phyloP scores from a whole-genome alignment of 2,797 vertebrate genomes.

The Poeciliopsis presidionis region DNA sequence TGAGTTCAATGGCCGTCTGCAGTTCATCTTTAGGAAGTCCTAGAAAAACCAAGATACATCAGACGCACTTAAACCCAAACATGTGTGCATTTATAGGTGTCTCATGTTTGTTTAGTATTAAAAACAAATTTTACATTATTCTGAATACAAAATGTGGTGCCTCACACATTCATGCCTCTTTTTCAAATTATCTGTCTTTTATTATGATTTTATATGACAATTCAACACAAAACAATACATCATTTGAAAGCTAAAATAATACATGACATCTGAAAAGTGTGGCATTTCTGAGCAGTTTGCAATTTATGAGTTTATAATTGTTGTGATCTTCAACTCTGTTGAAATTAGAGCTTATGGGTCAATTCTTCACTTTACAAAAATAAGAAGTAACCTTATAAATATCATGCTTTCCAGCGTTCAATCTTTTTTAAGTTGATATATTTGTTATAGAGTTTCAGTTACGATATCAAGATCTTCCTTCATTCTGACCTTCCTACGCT shows the following conservation, averaged over 20 bases:
- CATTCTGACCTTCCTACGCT: background rate
- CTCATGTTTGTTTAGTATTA: background rate
- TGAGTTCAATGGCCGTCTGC: constrained; percentile 76
- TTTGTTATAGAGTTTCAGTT: background rate
- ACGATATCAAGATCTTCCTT: background rate
- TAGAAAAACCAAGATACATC: constrained; percentile 41
- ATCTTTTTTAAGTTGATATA: background rate
- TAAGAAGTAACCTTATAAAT: background rate
- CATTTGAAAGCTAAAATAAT: background rate
- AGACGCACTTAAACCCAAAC: background rate
- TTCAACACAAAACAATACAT: background rate
- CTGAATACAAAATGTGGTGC: background rate
- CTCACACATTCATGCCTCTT: background rate
- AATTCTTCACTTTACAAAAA: background rate
- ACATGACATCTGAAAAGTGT: background rate
- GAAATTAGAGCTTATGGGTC: background rate
- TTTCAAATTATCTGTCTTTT: background rate
- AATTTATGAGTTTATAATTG: background rate
- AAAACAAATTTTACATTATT: background rate
- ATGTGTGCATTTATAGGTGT: background rate
- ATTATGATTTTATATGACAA: background rate
- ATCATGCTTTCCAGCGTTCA: background rate
- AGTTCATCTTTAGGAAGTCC: constrained; percentile 81
- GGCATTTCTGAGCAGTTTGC: background rate
- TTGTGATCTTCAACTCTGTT: background rate